Evolutionary conservation across 2,113 vertebrate species (phyloP), one percentile per base, ranked within the genome.

Genomic region (Hirundichthys speculiger): DNA sequence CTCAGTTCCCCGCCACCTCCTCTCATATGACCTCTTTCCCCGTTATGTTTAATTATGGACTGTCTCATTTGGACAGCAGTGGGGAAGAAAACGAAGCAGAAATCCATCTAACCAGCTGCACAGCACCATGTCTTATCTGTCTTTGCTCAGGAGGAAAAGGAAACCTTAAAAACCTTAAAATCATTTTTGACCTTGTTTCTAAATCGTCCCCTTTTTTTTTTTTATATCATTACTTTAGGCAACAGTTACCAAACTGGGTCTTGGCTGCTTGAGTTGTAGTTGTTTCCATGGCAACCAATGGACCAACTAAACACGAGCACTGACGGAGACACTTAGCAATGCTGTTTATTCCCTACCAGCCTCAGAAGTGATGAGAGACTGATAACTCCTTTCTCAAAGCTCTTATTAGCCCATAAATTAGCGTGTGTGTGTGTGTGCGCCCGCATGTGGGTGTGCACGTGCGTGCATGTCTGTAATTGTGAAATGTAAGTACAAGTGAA

Each of bases 231-330:
- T 47, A 56, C 67, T 74, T 48, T 39, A 69, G 76, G 54, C 57
- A 64, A 53, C 9, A 2, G 54, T 69, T 77, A 80, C 66, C 67
- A 81, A 80, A 82, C 80, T 77, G 69, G 73, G 82, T 80, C 85
- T 84, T 20, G 18, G 70, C 70, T 77, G 80, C 79, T 85, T 75
- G 79, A 84, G 86, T 86, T 54, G 63, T 86, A 84, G 79, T 79
- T 85, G 88, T 91, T 90, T 90, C 90, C 84, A 84, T 85, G 84
- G 84, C 81, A 89, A 90, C 90, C 24, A 1, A 69, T 73, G 74
- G 84, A 83, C 80, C 70, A 60, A 55, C 75, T 65, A 77, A 84
- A 80, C 84, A 77, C 73, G 49, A 84, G 84, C 80, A 60, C 76
- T 74, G 84, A 87, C 80, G 65, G 80, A 91, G 86, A 87, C 78